These are phyloP conservation scores for Cetonia aurata DNA, from an alignment of 2,888 invertebrate genomes.

Conservation along the genomic window DNA sequence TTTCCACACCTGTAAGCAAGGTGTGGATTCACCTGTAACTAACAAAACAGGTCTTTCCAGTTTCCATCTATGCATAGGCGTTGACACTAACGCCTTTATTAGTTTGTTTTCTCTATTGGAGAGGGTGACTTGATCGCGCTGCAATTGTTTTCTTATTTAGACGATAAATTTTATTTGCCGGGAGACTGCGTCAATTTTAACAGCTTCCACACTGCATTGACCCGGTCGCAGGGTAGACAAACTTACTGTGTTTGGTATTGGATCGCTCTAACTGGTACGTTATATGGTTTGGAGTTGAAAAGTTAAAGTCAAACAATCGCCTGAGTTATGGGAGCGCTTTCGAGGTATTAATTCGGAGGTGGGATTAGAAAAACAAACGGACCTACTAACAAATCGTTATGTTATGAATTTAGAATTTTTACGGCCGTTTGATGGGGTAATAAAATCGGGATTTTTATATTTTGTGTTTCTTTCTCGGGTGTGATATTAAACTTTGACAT, in stretches of 20 bases:
- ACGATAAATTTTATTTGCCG: constrained; percentile 18
- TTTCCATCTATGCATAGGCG: constrained; percentile 6
- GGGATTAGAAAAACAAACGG: constrained; percentile 2
- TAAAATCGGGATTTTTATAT: constrained; percentile 26
- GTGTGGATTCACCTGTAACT: not conserved
- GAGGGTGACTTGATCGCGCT: not conserved
- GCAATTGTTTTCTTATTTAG: constrained; percentile 32
- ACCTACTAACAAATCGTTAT: too few relatives aligned
- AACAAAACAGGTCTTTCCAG: not conserved
- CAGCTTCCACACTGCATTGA: not conserved
- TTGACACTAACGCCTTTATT: constrained; percentile 16
- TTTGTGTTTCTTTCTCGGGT: not conserved
- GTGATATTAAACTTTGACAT: constrained; percentile 9
- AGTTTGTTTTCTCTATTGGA: constrained; percentile 31
- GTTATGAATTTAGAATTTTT: constrained; percentile 1
- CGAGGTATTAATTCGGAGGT: not conserved
- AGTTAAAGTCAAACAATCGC: constrained; percentile 18
- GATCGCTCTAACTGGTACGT: too few relatives aligned
- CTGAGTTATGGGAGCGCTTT: constrained; percentile 5
- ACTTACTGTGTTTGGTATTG: too few relatives aligned
- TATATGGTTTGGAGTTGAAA: not conserved
- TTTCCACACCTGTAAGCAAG: not conserved
- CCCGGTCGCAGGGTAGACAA: too few relatives aligned
- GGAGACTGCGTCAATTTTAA: not conserved
- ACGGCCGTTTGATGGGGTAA: constrained; percentile 9